These are phyloP conservation scores for Petrolisthes manimaculis DNA, from an alignment of 2,888 invertebrate species.

Conservation along the genomic window DNA sequence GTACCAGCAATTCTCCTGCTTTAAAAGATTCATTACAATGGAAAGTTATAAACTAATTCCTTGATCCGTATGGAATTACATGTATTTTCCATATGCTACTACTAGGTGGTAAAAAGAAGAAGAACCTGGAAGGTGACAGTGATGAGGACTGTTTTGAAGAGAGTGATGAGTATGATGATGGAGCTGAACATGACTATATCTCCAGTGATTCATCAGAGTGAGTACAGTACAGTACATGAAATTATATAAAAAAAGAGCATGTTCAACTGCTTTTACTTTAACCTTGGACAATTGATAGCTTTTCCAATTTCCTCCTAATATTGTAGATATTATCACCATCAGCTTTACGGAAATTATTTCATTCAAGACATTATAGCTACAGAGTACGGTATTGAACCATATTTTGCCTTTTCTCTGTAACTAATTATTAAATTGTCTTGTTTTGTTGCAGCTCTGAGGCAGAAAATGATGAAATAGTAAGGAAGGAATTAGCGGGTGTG, in stretches of 20 bases:
- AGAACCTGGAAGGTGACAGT: slow-evolving; percentile 83
- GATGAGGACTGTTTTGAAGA: slow-evolving; percentile 94
- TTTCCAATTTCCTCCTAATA: too few relatives aligned
- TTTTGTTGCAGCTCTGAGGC: slow-evolving; percentile 56
- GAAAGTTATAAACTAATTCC: background rate
- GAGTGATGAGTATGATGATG: slow-evolving; percentile 96
- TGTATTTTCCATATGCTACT: background rate
- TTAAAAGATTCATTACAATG: too few relatives aligned
- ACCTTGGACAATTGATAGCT: background rate
- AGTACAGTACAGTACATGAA: slow-evolving; percentile 32
- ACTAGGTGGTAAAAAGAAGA: slow-evolving; percentile 68
- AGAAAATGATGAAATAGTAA: slow-evolving; percentile 75
- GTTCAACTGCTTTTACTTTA: background rate
- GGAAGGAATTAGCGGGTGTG: slow-evolving; percentile 88
- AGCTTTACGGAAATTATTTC: background rate
- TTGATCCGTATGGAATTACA: background rate
- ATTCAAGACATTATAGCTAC: background rate
- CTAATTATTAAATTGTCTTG: background rate
- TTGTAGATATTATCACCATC: background rate
- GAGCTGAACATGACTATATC: slow-evolving; percentile 93
- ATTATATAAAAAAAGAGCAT: background rate
- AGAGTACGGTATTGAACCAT: background rate
- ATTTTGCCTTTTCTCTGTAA: background rate
- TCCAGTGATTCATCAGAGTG: slow-evolving; percentile 81
- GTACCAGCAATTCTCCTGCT: too few relatives aligned